A percentile compares a stretch with the other conserved stretches of the same genome.
phyloP scores from a whole-genome alignment of 2,797 vertebrate genomes.

The Poliocrania exsul region DNA sequence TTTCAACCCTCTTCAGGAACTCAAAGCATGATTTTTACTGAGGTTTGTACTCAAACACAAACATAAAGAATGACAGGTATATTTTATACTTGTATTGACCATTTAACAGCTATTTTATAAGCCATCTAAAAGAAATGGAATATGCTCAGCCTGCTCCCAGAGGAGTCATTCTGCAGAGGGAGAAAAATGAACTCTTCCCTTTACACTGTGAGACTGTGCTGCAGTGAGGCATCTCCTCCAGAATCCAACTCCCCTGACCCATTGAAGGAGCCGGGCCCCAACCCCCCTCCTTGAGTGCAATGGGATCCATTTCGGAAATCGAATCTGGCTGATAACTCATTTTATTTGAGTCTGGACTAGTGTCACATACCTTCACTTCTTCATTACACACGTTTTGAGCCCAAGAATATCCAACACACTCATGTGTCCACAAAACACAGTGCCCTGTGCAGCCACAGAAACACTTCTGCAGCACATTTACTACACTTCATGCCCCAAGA shows the following conservation, averaged over 20 bases:
- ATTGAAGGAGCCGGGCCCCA: not conserved
- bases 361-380: not conserved
- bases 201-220: fast-evolving
- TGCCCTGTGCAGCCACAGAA: not conserved
- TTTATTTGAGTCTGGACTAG: not conserved
- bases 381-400: not conserved
- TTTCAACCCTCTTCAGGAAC: not conserved
- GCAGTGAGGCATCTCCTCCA: not conserved
- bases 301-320: not conserved
- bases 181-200: not conserved
- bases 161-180: not conserved
- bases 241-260: fast-evolving
- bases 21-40: not conserved
- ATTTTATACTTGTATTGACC: not conserved
- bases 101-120: not conserved
- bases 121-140: not conserved
- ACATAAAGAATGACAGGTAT: not conserved
- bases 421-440: not conserved
- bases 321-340: not conserved
- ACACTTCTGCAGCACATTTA: not conserved
- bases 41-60: not conserved
- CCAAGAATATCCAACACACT: not conserved
- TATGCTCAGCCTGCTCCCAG: not conserved
- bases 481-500: not conserved
- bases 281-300: not conserved